Conservation (phyloP, 2,797 vertebrate species). For the Oryzias sinensis region DNA sequence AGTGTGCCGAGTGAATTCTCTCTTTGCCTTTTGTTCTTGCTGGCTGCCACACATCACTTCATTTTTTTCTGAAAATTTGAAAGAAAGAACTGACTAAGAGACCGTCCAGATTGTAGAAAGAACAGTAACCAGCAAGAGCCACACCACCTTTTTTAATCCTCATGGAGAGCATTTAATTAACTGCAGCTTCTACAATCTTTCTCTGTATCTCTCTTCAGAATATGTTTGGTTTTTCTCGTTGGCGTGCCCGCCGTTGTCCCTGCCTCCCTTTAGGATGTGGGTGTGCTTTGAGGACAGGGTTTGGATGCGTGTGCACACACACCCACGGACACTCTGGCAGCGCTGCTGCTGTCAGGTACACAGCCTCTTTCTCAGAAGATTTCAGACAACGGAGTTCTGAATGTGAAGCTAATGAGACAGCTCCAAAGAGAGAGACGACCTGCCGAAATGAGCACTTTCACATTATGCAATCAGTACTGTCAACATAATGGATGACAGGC, state of each 20-base stretch:
- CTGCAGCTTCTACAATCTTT: slow-evolving; percentile 42
- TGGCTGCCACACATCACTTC: slow-evolving; percentile 44
- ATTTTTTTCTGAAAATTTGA: slow-evolving; percentile 62
- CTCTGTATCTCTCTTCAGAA: not conserved
- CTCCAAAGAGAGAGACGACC: not conserved
- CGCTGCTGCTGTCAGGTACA: slow-evolving; percentile 27
- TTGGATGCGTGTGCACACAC: not conserved
- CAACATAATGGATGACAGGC: slow-evolving; percentile 36
- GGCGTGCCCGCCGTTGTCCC: not conserved
- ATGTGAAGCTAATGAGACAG: slow-evolving; percentile 32
- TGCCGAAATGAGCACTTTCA: slow-evolving; percentile 19
- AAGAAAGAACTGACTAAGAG: slow-evolving; percentile 55
- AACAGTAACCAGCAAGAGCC: slow-evolving; percentile 66
- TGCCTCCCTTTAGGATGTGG: not conserved
- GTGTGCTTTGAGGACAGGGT: not conserved
- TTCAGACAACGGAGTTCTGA: slow-evolving; percentile 18
- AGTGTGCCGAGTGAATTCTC: slow-evolving; percentile 41
- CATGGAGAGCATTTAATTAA: slow-evolving; percentile 77
- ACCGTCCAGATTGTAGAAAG: slow-evolving; percentile 70
- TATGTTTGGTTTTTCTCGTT: not conserved
- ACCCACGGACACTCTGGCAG: not conserved
- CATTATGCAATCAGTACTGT: slow-evolving; percentile 28
- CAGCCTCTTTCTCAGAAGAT: slow-evolving; percentile 21
- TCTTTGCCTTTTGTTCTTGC: slow-evolving; percentile 4
- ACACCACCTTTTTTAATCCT: slow-evolving; percentile 75